phyloP scores from a whole-genome alignment of 2,888 invertebrate genomes.

The Campoletis raptor region DNA sequence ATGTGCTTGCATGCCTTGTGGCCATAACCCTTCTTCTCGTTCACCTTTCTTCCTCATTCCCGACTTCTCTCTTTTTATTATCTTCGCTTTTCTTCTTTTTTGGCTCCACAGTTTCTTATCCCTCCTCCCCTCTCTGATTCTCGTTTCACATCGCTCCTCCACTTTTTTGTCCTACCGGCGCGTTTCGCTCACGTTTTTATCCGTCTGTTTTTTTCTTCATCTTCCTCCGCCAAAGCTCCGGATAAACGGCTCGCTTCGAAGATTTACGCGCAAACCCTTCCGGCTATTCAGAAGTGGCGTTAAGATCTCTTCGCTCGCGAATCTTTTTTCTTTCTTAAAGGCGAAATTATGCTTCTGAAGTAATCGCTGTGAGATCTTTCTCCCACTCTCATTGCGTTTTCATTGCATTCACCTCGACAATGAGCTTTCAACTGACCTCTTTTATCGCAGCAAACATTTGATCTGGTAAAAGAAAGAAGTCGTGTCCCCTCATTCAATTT shows the following conservation, averaged over 20 bases:
- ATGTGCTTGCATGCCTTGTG: slow-evolving; percentile 62
- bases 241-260: slow-evolving; percentile 63
- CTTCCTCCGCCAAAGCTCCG: slow-evolving; percentile 60
- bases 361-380: slow-evolving; percentile 53
- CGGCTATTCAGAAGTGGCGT: slow-evolving; percentile 66
- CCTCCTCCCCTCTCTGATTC: slow-evolving; percentile 38
- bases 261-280: slow-evolving; percentile 69
- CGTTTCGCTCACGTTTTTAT: slow-evolving; percentile 51
- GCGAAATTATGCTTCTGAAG: slow-evolving; percentile 60
- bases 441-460: slow-evolving; percentile 8
- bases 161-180: slow-evolving; percentile 52
- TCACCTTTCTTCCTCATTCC: slow-evolving; percentile 66
- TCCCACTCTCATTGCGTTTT: slow-evolving; percentile 8
- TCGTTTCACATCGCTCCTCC: slow-evolving; percentile 70
- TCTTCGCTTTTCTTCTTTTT: slow-evolving; percentile 14
- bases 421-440: slow-evolving; percentile 25
- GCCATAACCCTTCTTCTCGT: slow-evolving; percentile 65
- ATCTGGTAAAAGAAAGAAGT: not conserved
- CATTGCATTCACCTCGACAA: slow-evolving; percentile 37
- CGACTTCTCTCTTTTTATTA: slow-evolving; percentile 19
- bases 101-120: slow-evolving; percentile 56
- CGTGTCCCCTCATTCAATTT: not conserved
- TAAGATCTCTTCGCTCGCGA: slow-evolving; percentile 60
- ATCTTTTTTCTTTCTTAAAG: slow-evolving; percentile 44
- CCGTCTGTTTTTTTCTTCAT: slow-evolving; percentile 30